phyloP scores from a whole-genome alignment of 1,140 invertebrate species.

The Pseudomyrmex sp. region DNA sequence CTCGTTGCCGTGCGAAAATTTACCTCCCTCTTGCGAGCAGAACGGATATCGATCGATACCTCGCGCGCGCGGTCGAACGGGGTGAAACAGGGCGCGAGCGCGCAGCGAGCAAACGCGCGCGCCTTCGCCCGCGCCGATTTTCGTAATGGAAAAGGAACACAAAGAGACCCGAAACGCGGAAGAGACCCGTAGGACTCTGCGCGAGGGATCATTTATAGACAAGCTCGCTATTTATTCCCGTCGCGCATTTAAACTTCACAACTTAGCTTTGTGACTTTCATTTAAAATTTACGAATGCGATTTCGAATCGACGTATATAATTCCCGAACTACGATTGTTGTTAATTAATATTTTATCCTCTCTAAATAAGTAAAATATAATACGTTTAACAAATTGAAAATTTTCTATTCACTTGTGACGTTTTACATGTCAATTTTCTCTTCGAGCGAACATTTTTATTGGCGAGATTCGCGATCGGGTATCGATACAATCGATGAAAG shows the following conservation, averaged over 20 bases:
- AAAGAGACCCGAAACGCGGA: background rate
- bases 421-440: background rate
- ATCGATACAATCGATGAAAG: conserved; percentile 27
- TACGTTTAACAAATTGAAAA: background rate
- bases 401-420: no score
- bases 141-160: background rate
- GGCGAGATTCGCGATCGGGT: background rate
- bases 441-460: background rate
- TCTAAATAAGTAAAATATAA: background rate
- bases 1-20: conserved; percentile 75
- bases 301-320: no score
- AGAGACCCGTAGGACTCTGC: background rate
- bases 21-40: conserved; percentile 53
- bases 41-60: conserved; percentile 70
- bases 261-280: background rate
- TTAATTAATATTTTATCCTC: background rate
- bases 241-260: conserved; percentile 5
- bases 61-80: conserved; percentile 51
- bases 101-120: background rate
- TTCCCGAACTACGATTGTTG: no score
- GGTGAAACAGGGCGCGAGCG: conserved; percentile 3
- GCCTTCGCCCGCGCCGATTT: background rate
- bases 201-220: background rate
- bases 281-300: background rate
- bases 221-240: conserved; percentile 28